Percentiles rank a stretch among this genome's conserved stretches.
Evolutionary conservation across 2,888 invertebrate species (phyloP).

Genomic region (Odontothrips loti): DNA sequence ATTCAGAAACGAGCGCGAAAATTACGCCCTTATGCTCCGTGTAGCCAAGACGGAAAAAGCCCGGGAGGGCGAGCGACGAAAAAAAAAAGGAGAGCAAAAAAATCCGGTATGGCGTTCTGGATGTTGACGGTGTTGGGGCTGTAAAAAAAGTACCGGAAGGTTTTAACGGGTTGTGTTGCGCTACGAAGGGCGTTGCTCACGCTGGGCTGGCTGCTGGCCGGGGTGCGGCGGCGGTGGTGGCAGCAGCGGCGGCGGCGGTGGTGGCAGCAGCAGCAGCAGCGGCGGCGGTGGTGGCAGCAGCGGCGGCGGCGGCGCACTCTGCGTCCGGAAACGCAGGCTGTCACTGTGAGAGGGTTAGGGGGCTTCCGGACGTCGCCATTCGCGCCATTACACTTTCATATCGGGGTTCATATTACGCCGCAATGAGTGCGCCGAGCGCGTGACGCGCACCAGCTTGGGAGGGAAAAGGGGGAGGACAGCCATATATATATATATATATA

Average conservation of each 20-base stretch:
- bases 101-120: neutral
- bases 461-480: too few species aligned
- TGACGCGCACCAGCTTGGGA: neutral
- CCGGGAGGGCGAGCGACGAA: neutral
- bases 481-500: too few species aligned
- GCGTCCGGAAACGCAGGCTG: neutral
- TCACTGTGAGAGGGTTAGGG: conserved; percentile 8
- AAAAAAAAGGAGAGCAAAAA: neutral
- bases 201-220: too few species aligned
- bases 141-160: neutral
- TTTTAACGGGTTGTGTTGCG: conserved; percentile 18
- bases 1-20: too few species aligned
- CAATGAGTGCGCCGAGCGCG: conserved; percentile 3
- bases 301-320: neutral
- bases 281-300: neutral
- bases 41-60: too few species aligned
- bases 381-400: conserved; percentile 26
- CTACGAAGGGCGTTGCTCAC: neutral
- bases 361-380: conserved; percentile 6
- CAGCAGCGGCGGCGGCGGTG: too few species aligned
- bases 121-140: neutral
- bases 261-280: neutral
- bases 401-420: conserved; percentile 13
- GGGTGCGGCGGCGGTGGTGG: too few species aligned
- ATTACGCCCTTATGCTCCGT: too few species aligned